Conservation (phyloP, 1,140 invertebrate genomes). For the Octopus bimaculoides region DNA sequence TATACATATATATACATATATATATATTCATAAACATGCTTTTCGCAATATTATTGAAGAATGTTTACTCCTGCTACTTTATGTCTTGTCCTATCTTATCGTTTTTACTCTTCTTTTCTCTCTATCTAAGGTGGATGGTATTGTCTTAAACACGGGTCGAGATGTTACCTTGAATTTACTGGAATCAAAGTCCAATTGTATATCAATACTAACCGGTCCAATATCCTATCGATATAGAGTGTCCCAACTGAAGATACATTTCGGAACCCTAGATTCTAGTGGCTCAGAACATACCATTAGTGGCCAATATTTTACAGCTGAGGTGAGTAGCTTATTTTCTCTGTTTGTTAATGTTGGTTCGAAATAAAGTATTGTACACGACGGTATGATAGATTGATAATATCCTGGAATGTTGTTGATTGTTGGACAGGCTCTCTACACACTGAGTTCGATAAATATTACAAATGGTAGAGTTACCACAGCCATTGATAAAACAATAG, state of each 20-base stretch:
- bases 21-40: too few relatives aligned
- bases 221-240: conserved; percentile 19
- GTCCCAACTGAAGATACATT: conserved; percentile 73
- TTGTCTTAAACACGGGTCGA: not conserved
- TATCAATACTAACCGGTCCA: not conserved
- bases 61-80: too few relatives aligned
- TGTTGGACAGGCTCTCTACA: too few relatives aligned
- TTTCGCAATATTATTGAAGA: too few relatives aligned
- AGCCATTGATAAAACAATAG: too few relatives aligned
- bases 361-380: not conserved
- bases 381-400: not conserved
- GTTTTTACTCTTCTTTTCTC: not conserved
- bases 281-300: conserved; percentile 89
- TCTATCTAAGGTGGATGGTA: not conserved
- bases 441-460: too few relatives aligned
- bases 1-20: too few relatives aligned
- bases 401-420: too few relatives aligned
- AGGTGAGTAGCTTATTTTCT: conserved; percentile 29
- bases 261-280: conserved; percentile 75
- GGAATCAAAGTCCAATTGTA: not conserved
- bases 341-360: not conserved
- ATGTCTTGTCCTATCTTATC: too few relatives aligned
- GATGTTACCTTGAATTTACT: not conserved
- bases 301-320: conserved; percentile 55
- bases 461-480: too few relatives aligned